phyloP scores from a whole-genome alignment of 2,113 vertebrate species.

The Danio rerio region GRCz12tu NC_133185.1:28782001-28782500 shows the following conservation, averaged over 20 bases:
- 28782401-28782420: conserved; percentile 2
- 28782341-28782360: conserved; percentile 23
- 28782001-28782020: too few relatives aligned
- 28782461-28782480: not conserved
- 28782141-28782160: too few relatives aligned
- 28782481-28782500: not conserved
- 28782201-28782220: too few relatives aligned
- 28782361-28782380: not conserved
- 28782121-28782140: too few relatives aligned
- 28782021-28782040: too few relatives aligned
- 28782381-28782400: not conserved
- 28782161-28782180: too few relatives aligned
- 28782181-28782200: too few relatives aligned
- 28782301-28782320: not conserved
- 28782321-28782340: not conserved
- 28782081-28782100: too few relatives aligned
- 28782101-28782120: too few relatives aligned
- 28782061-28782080: too few relatives aligned
- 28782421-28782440: not conserved
- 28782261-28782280: not conserved
- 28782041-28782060: too few relatives aligned
- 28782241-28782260: not conserved
- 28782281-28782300: not conserved
- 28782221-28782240: not conserved
- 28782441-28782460: conserved; percentile 3